Percentiles rank a stretch among this genome's conserved stretches.
phyloP scores from a whole-genome alignment of 2,888 invertebrate species.

The Caenorhabditis afra region DNA sequence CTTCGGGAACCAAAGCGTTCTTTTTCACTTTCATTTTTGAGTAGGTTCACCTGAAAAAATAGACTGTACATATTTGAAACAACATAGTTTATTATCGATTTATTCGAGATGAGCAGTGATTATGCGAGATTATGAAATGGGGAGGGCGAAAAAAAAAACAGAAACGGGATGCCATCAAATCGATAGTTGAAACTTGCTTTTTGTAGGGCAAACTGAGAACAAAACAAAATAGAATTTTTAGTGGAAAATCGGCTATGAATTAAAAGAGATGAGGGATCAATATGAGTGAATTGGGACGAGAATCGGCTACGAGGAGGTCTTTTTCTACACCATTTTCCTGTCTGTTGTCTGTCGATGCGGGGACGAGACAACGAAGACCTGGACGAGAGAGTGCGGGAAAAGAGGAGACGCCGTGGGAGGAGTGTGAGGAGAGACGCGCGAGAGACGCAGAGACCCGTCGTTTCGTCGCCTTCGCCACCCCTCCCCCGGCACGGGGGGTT shows the following conservation, averaged over 20 bases:
- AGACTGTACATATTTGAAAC: background rate
- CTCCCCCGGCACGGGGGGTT: background rate
- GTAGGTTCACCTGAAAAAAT: conserved; percentile 18
- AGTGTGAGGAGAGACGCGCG: no score
- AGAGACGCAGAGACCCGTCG: conserved; percentile 1
- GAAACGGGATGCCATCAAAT: background rate
- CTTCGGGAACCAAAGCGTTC: conserved; percentile 26
- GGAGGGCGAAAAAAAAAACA: background rate
- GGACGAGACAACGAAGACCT: background rate
- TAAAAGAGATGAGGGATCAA: background rate
- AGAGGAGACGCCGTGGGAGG: background rate
- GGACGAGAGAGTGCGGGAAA: background rate
- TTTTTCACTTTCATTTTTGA: conserved; percentile 29
- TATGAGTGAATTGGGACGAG: conserved; percentile 18
- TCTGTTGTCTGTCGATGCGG: conserved; percentile 10
- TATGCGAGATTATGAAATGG: conserved; percentile 8
- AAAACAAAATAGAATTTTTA: background rate
- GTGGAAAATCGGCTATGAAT: background rate
- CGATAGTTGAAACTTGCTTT: background rate
- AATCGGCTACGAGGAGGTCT: background rate
- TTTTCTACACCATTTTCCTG: conserved; percentile 1
- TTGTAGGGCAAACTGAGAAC: background rate
- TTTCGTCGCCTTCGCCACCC: conserved; percentile 11
- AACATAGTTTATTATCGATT: background rate
- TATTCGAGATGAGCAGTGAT: background rate